Evolutionary conservation across 2,888 invertebrate species (phyloP).

Genomic region (Drosophila fungiperda): DNA sequence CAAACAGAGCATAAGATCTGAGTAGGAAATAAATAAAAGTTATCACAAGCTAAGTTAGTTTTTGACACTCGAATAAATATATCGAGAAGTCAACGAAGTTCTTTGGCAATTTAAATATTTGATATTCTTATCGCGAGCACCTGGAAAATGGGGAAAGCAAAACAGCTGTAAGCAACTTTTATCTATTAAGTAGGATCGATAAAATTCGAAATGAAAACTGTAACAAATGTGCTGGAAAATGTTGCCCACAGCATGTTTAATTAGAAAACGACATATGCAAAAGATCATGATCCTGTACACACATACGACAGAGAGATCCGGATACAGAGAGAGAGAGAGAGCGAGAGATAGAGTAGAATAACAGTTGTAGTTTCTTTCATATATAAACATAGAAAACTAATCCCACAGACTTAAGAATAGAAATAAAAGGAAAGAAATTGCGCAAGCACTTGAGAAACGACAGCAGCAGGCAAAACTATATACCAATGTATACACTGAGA

Average conservation of each 20-base stretch:
- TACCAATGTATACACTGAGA: background rate
- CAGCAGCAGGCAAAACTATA: conserved; percentile 37
- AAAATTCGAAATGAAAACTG: conserved; percentile 50
- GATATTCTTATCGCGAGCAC: conserved; percentile 35
- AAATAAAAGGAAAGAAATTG: conserved; percentile 59
- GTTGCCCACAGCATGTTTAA: conserved; percentile 58
- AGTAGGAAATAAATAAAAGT: conserved; percentile 11
- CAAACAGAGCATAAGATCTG: conserved; percentile 16
- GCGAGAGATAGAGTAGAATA: conserved; percentile 11
- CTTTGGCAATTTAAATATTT: conserved; percentile 27
- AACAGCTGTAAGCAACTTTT: conserved; percentile 52
- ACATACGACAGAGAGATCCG: conserved; percentile 11
- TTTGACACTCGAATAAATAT: conserved; percentile 1
- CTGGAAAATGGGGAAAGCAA: conserved; percentile 15
- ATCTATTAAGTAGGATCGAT: conserved; percentile 46
- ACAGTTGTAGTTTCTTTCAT: conserved; percentile 41
- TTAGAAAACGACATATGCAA: conserved; percentile 76
- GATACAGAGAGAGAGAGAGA: conserved; percentile 6
- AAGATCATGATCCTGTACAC: conserved; percentile 15
- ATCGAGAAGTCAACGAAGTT: conserved; percentile 4
- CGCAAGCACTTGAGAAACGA: conserved; percentile 71
- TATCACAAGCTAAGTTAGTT: conserved; percentile 22
- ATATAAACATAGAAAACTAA: conserved; percentile 67
- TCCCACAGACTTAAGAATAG: conserved; percentile 50
- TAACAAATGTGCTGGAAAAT: conserved; percentile 57